phyloP scores from a whole-genome alignment of 1,140 invertebrate genomes.

The Calephelis nemesis region DNA sequence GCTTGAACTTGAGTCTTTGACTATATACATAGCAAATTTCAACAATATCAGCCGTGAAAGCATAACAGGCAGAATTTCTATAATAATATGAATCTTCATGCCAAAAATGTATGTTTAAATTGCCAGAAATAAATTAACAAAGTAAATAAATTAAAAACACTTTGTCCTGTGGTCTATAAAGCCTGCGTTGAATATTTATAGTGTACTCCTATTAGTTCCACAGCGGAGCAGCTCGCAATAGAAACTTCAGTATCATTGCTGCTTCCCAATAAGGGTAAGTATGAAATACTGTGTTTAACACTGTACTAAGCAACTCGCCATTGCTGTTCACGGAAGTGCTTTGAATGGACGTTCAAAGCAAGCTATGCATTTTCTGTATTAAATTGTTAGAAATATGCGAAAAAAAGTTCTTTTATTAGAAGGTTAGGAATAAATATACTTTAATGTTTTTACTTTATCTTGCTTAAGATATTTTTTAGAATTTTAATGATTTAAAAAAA shows the following conservation, averaged over 20 bases:
- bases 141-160: neutral
- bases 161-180: neutral
- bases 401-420: too few species aligned
- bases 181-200: conserved; percentile 28
- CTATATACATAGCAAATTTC: too few species aligned
- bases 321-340: neutral
- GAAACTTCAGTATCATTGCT: conserved; percentile 42
- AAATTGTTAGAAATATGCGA: neutral
- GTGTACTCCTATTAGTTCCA: conserved; percentile 24
- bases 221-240: conserved; percentile 21
- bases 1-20: too few species aligned
- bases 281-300: conserved; percentile 43
- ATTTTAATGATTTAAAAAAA: too few species aligned
- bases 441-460: too few species aligned
- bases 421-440: too few species aligned
- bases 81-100: too few species aligned
- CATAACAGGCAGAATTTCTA: too few species aligned
- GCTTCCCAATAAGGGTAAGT: conserved; percentile 39
- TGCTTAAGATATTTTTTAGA: too few species aligned
- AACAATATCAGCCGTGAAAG: too few species aligned
- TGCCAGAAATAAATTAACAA: neutral
- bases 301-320: neutral
- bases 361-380: neutral
- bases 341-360: neutral
- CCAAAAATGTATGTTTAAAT: neutral